Percentiles rank a stretch among this genome's conserved stretches.
phyloP scores from a whole-genome alignment of 2,888 invertebrate species.

The Thymelicus lineola region DNA sequence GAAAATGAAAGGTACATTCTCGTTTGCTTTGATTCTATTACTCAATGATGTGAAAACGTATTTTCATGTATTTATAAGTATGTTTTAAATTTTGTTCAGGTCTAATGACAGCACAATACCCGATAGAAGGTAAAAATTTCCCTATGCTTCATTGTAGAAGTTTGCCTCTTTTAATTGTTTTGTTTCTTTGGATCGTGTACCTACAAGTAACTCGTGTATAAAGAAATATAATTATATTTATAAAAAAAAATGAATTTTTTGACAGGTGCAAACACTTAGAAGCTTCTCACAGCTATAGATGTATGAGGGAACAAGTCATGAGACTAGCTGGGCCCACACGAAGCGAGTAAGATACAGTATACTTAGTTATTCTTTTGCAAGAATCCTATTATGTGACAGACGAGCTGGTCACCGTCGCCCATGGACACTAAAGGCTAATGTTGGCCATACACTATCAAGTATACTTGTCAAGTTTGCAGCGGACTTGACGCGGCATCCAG shows the following conservation, averaged over 20 bases:
- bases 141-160: neutral
- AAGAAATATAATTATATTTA: neutral
- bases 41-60: too few relatives aligned
- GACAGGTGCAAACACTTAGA: constrained; percentile 60
- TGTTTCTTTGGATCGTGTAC: too few relatives aligned
- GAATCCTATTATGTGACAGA: too few relatives aligned
- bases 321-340: constrained; percentile 62
- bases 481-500: too few relatives aligned
- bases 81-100: neutral
- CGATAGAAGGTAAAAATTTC: neutral
- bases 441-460: too few relatives aligned
- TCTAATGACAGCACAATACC: neutral
- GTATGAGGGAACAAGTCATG: constrained; percentile 64
- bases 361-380: too few relatives aligned
- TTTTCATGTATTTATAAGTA: neutral
- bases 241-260: constrained; percentile 7
- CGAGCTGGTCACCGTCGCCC: too few relatives aligned
- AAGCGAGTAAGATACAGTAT: constrained; percentile 56
- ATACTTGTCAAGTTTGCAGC: too few relatives aligned
- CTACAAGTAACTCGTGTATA: too few relatives aligned
- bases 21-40: neutral
- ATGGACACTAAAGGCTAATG: too few relatives aligned
- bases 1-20: neutral
- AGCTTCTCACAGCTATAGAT: constrained; percentile 63
- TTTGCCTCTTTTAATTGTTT: too few relatives aligned